Percentiles rank a stretch among this genome's conserved stretches.
These are phyloP conservation scores for Girardinus metallicus DNA, from an alignment of 2,797 vertebrate genomes.

Conservation along the genomic window DNA sequence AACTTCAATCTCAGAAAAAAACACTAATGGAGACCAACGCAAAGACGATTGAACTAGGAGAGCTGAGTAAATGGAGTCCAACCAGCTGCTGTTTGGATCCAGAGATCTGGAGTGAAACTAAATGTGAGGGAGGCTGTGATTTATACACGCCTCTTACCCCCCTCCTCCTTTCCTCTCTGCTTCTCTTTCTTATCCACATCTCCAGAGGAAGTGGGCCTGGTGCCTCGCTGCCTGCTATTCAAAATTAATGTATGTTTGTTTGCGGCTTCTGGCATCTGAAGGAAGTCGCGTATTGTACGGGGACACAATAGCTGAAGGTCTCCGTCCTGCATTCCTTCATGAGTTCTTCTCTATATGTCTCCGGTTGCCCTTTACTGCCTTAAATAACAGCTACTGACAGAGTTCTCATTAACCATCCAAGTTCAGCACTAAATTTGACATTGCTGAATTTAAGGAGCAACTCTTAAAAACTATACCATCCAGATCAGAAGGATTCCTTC, in stretches of 20 bases:
- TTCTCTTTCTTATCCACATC: conserved; percentile 40
- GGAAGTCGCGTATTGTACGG: conserved; percentile 76
- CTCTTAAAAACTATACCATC: background rate
- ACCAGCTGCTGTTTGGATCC: conserved; percentile 38
- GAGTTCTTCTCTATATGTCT: conserved; percentile 41
- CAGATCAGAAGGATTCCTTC: background rate
- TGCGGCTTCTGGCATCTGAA: conserved; percentile 65
- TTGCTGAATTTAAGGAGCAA: background rate
- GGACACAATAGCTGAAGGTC: conserved; percentile 72
- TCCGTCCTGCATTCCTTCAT: conserved; percentile 49
- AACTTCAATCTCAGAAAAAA: background rate
- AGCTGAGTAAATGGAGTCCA: background rate
- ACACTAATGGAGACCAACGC: background rate
- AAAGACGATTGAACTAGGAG: background rate
- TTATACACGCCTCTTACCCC: conserved; percentile 33
- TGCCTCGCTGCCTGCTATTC: conserved; percentile 66
- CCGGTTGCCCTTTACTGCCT: background rate
- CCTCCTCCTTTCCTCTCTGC: conserved; percentile 5
- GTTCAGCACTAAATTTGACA: background rate
- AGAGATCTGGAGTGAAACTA: conserved; percentile 45
- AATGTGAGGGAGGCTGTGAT: conserved; percentile 33
- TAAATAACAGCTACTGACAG: background rate
- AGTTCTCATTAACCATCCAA: background rate
- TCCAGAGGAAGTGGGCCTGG: conserved; percentile 67
- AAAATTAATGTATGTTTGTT: conserved; percentile 35